Percentiles rank a stretch among this genome's conserved stretches.
These are phyloP conservation scores for Macroteleia sp. DNA, from an alignment of 2,888 invertebrate genomes.

Conservation along the genomic window DNA sequence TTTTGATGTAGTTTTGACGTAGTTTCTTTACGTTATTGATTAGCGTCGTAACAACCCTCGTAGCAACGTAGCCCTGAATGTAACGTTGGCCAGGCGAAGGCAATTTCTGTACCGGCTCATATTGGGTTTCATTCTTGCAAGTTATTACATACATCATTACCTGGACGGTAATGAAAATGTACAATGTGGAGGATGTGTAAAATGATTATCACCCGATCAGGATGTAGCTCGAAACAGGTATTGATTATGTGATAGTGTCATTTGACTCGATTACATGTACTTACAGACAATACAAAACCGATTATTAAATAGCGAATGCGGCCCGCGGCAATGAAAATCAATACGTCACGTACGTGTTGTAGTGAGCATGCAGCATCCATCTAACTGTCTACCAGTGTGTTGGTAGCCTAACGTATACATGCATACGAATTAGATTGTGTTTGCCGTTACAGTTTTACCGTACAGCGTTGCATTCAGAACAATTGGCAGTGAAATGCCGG, in stretches of 20 bases:
- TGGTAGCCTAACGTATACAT: conserved; percentile 4
- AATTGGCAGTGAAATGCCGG: conserved; percentile 19
- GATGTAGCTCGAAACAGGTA: conserved; percentile 44
- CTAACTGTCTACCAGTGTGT: background rate
- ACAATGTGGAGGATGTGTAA: conserved; percentile 50
- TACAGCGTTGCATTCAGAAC: background rate
- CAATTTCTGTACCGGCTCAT: no score
- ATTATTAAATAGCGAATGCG: conserved; percentile 69
- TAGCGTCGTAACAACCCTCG: no score
- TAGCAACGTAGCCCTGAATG: no score
- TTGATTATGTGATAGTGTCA: conserved; percentile 70
- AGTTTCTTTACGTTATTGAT: no score
- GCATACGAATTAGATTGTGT: conserved; percentile 11
- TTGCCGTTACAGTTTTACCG: conserved; percentile 35
- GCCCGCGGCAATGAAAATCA: conserved; percentile 73
- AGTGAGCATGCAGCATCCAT: conserved; percentile 19
- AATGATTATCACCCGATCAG: conserved; percentile 51
- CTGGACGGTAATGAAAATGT: conserved; percentile 40
- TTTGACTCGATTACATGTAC: conserved; percentile 72
- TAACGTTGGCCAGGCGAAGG: no score
- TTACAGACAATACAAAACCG: conserved; percentile 70
- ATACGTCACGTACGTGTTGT: conserved; percentile 64
- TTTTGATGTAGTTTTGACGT: no score
- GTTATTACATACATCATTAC: conserved; percentile 29
- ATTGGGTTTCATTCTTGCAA: no score